A percentile compares a stretch with the other conserved stretches of the same genome.
phyloP scores from a whole-genome alignment of 2,888 invertebrate species.

The Trichacis sp. region DNA sequence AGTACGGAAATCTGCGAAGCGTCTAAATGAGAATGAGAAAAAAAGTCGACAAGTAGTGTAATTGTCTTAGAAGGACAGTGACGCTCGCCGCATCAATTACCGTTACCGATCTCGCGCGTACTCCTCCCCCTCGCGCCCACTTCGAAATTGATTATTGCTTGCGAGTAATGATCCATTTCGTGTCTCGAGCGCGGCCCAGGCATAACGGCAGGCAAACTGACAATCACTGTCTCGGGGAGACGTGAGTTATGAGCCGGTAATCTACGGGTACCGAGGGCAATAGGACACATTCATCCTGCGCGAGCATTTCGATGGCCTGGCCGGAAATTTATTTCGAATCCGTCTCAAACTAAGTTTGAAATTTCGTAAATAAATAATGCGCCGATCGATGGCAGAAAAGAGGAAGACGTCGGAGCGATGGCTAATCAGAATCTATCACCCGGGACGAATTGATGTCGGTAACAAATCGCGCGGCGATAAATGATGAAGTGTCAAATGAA shows the following conservation, averaged over 20 bases:
- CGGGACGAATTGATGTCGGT: constrained; percentile 17
- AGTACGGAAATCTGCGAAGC: too few relatives aligned
- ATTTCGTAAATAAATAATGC: constrained; percentile 27
- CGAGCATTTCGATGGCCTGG: constrained; percentile 10
- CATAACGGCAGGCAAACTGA: constrained; percentile 62
- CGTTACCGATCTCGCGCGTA: constrained; percentile 36
- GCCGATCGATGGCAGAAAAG: constrained; percentile 4
- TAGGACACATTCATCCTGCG: constrained; percentile 46
- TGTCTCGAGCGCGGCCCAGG: constrained; percentile 46
- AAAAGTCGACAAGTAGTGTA: constrained; percentile 5
- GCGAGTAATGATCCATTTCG: constrained; percentile 65
- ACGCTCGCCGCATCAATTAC: constrained; percentile 39
- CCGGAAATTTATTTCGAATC: constrained; percentile 37
- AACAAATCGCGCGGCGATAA: constrained; percentile 23
- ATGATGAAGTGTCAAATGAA: constrained; percentile 36
- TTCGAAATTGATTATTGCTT: constrained; percentile 63
- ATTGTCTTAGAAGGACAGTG: constrained; percentile 43
- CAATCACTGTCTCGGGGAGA: constrained; percentile 64
- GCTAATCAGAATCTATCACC: constrained; percentile 22
- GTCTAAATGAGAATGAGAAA: too few relatives aligned
- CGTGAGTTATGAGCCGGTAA: constrained; percentile 67
- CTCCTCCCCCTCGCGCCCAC: constrained; percentile 47
- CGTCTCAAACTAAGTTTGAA: constrained; percentile 16
- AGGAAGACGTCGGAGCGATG: constrained; percentile 1
- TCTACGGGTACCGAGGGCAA: constrained; percentile 54